Conservation (phyloP, 2,113 vertebrate species). For the Tetraodon nigroviridis region DNA sequence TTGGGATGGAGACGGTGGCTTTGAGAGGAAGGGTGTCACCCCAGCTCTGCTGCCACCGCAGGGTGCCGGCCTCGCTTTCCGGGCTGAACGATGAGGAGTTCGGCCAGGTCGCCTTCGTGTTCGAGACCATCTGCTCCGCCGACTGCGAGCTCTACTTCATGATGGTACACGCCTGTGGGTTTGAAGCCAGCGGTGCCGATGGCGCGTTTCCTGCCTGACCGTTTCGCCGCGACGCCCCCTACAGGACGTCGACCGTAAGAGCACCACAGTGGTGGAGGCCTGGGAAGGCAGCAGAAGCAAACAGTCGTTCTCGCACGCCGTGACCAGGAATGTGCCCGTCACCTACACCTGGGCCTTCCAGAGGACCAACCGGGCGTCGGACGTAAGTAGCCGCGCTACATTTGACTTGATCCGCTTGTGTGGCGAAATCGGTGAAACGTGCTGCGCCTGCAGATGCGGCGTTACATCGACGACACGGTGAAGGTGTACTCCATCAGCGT, state of each 20-base stretch:
- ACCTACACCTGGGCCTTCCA: conserved; percentile 97
- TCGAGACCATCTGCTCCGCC: conserved; percentile 90
- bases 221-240: conserved; percentile 19
- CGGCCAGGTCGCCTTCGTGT: conserved; percentile 89
- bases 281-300: conserved; percentile 91
- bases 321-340: conserved; percentile 88
- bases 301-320: conserved; percentile 86
- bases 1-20: not conserved
- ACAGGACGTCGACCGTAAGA: conserved; percentile 90
- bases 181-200: not conserved
- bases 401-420: too few species aligned
- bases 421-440: not conserved
- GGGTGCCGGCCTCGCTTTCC: conserved; percentile 85
- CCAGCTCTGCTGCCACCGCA: conserved; percentile 44
- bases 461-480: conserved; percentile 82
- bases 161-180: conserved; percentile 71
- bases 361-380: conserved; percentile 85
- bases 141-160: conserved; percentile 97
- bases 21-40: too few species aligned
- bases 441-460: conserved; percentile 75
- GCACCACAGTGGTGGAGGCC: conserved; percentile 92
- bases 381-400: conserved; percentile 74
- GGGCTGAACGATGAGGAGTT: conserved; percentile 83
- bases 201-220: not conserved
- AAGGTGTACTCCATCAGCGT: conserved; percentile 93